Evolutionary conservation across 2,888 invertebrate genomes (phyloP).

Genomic region (Beris morrisii): DNA sequence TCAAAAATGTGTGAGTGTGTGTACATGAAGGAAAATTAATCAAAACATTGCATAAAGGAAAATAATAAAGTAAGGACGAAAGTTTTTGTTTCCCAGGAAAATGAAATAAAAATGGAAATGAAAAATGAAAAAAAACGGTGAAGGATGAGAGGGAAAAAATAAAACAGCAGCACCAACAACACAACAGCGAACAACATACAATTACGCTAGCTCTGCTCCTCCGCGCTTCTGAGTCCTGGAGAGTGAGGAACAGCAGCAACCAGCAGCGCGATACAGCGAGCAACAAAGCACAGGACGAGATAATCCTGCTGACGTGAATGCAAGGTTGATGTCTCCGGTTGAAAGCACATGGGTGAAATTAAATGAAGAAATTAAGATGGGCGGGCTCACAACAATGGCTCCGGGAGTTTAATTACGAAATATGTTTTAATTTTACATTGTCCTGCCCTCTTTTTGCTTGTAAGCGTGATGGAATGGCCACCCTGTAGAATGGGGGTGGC

Average conservation of each 20-base stretch:
- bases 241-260: neutral
- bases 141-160: slow-evolving; percentile 10
- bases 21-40: slow-evolving; percentile 51
- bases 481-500: slow-evolving; percentile 7
- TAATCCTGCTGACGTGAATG: slow-evolving; percentile 37
- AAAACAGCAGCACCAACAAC: slow-evolving; percentile 13
- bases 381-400: slow-evolving; percentile 42
- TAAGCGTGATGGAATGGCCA: slow-evolving; percentile 11
- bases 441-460: slow-evolving; percentile 33
- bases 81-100: slow-evolving; percentile 30
- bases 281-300: slow-evolving; percentile 15
- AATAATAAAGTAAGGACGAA: slow-evolving; percentile 50
- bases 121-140: slow-evolving; percentile 1
- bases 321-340: neutral
- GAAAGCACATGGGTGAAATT: slow-evolving; percentile 39
- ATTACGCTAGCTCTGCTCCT: slow-evolving; percentile 16
- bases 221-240: too few relatives aligned
- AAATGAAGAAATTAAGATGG: slow-evolving; percentile 41
- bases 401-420: slow-evolving; percentile 46
- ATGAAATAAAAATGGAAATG: slow-evolving; percentile 18
- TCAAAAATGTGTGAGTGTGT: slow-evolving; percentile 29
- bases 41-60: slow-evolving; percentile 57
- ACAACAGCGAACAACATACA: slow-evolving; percentile 14
- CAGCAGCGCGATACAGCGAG: neutral
- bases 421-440: slow-evolving; percentile 45